These are phyloP conservation scores for Urocynchramus pylzowi DNA, from an alignment of 2,113 vertebrate species.

Conservation along the genomic window DNA sequence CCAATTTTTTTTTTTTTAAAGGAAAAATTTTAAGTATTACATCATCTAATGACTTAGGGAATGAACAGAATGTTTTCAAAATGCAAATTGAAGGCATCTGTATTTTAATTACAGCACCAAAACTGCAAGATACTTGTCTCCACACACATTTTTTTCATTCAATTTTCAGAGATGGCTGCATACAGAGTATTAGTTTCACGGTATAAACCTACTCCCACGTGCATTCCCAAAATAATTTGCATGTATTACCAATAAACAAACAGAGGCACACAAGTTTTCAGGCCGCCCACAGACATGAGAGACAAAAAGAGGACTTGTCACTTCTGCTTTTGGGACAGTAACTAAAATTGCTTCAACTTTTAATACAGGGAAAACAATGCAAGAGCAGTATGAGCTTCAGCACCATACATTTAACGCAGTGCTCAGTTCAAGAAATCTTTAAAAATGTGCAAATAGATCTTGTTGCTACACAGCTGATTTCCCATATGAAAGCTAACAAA, in stretches of 20 bases:
- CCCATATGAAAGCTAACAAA: not conserved
- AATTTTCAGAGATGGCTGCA: not conserved
- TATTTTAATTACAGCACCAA: conserved; percentile 21
- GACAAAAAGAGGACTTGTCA: conserved; percentile 44
- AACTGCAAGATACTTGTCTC: conserved; percentile 17
- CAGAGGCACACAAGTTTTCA: not conserved
- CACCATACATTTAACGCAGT: not conserved
- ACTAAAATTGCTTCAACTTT: conserved; percentile 21
- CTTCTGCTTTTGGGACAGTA: not conserved
- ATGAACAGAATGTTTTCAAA: conserved; percentile 53
- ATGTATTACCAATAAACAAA: conserved; percentile 52
- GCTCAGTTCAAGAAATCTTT: not conserved
- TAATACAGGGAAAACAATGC: not conserved
- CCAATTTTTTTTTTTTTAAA: not conserved
- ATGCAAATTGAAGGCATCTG: conserved; percentile 26
- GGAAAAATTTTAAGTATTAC: not conserved
- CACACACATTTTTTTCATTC: conserved; percentile 41
- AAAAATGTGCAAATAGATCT: not conserved
- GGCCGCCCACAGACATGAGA: conserved; percentile 27
- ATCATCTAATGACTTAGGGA: not conserved
- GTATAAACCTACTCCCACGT: conserved; percentile 61
- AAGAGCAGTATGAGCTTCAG: not conserved
- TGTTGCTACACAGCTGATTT: not conserved
- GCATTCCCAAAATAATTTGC: conserved; percentile 72
- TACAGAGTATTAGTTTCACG: conserved; percentile 31